Evolutionary conservation across 2,797 vertebrate species (phyloP).

Genomic region (Oreochromis grahami): DNA sequence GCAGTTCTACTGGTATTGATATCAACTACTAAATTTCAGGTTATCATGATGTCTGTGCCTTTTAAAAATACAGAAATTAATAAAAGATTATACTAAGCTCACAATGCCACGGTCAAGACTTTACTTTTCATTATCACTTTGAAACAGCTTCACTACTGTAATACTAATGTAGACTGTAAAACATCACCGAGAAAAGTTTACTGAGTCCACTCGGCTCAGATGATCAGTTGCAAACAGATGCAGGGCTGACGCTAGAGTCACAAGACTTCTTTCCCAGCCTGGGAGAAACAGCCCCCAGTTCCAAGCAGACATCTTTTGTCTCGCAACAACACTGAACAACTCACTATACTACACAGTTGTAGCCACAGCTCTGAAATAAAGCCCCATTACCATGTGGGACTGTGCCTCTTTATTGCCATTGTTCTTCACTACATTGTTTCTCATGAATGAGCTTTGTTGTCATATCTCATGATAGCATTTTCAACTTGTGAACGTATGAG

Average conservation of each 20-base stretch:
- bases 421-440: conserved; percentile 55
- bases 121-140: neutral
- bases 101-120: neutral
- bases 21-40: neutral
- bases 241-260: conserved; percentile 77
- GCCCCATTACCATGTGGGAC: conserved; percentile 66
- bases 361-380: conserved; percentile 64
- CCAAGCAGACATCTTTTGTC: conserved; percentile 72
- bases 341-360: conserved; percentile 62
- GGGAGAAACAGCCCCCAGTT: conserved; percentile 71
- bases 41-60: neutral
- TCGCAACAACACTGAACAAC: conserved; percentile 66
- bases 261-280: conserved; percentile 75
- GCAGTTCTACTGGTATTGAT: neutral
- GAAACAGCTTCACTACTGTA: neutral
- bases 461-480: conserved; percentile 51
- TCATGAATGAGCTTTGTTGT: conserved; percentile 62
- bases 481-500: conserved; percentile 25
- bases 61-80: neutral
- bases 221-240: conserved; percentile 78
- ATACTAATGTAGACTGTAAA: conserved; percentile 34
- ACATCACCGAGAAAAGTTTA: conserved; percentile 51
- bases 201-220: conserved; percentile 67
- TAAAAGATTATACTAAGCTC: neutral
- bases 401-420: conserved; percentile 68